A percentile compares a stretch with the other conserved stretches of the same genome.
Evolutionary conservation across 2,888 invertebrate species (phyloP).

Genomic region (Cacoxenus indagator): DNA sequence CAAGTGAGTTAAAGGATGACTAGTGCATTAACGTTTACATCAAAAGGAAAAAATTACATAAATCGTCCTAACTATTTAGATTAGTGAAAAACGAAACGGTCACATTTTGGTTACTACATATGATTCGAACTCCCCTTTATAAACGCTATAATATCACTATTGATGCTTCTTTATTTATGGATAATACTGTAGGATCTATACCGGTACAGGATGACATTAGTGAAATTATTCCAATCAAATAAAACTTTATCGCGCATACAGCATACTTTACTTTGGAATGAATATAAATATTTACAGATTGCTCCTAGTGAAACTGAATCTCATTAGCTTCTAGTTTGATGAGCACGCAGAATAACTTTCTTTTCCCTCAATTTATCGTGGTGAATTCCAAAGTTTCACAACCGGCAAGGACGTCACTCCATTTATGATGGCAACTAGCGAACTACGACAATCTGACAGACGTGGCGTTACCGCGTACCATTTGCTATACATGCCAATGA

Average conservation of each 20-base stretch:
- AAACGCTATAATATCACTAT: neutral
- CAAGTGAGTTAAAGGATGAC: neutral
- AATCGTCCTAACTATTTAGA: neutral
- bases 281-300: too few relatives aligned
- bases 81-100: neutral
- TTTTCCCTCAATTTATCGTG: too few relatives aligned
- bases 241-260: neutral
- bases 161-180: neutral
- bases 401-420: too few relatives aligned
- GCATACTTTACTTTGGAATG: neutral
- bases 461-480: too few relatives aligned
- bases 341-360: too few relatives aligned
- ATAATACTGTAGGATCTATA: neutral
- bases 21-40: too few relatives aligned
- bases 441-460: too few relatives aligned
- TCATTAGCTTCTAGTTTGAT: too few relatives aligned
- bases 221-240: neutral
- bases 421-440: too few relatives aligned
- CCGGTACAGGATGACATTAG: neutral
- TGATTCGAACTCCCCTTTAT: neutral
- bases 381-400: too few relatives aligned
- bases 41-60: neutral
- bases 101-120: neutral
- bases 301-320: too few relatives aligned
- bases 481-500: too few relatives aligned